Evolutionary conservation across 2,797 vertebrate species (phyloP), one percentile per base, ranked within the genome.

Genomic region (Sparidentex hasta): DNA sequence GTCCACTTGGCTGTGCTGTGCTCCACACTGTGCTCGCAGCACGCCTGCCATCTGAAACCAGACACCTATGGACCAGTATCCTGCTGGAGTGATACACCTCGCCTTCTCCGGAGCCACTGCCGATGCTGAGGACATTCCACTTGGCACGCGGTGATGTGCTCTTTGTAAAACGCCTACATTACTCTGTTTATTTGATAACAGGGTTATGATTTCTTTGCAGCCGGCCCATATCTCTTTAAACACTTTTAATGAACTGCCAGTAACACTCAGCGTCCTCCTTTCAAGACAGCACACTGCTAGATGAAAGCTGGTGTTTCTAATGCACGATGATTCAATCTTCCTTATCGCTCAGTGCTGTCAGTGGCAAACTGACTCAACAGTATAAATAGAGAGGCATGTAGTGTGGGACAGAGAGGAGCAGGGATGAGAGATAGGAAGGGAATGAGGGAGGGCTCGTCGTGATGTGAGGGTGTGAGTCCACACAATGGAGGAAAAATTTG

Each of bases 1-100:
- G 93, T 92, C 94, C 94, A 94, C 94, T 94, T 94, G 93, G 94
- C 92, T 94, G 94, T 94, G 94, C 94, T 95, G 93, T 94, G 93
- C 92, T 92, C 94, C 93, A 92, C 92, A 90, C 88, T 93, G 93
- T 92, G 88, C 84, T 92, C 92, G 71, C 93, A 89, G 91, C 93
- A 89, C 65, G 92, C 83, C 88, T 38, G 78, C 84, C 89, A 85
- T 91, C 90, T 94, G 93, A 93, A 94, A 93, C 80, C 84, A 91
- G 90, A 93, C 90, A 92, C 90, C 90, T 90, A 83, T 82, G 84
- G 83, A 87, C 88, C 85, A 86, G 89, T 89, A 86, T 91, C 91
- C 87, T 82, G 84, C 81, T 67, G 43, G 80, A 83, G 82, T 75
- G 76, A 77, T 81, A 71, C 81, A 85, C 78, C 80, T 82, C 79